Percentiles rank a stretch among this genome's conserved stretches.
Evolutionary conservation across 2,797 vertebrate species (phyloP).

Genomic region (Masticophis lateralis): DNA sequence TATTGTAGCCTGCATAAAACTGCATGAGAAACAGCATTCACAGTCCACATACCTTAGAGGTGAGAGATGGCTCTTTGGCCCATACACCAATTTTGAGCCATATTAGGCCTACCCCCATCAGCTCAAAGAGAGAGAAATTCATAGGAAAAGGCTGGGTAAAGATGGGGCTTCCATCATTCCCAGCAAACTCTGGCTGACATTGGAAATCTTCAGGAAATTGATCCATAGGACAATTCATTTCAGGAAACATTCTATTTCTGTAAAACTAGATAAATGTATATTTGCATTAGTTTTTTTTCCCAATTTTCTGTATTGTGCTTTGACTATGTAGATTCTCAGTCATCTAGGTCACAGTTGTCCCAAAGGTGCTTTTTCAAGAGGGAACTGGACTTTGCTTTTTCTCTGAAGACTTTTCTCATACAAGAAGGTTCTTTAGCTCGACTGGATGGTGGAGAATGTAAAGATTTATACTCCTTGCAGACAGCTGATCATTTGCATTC

Average conservation of each 20-base stretch:
- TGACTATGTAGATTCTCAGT: too few species aligned
- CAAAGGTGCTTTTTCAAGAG: too few species aligned
- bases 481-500: too few species aligned
- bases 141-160: neutral
- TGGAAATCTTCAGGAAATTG: neutral
- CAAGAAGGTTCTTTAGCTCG: too few species aligned
- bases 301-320: neutral
- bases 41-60: neutral
- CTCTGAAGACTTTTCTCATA: too few species aligned
- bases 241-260: neutral
- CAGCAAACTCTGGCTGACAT: neutral
- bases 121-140: neutral
- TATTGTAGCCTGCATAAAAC: neutral
- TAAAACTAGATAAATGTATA: neutral
- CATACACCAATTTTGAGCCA: neutral
- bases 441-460: too few species aligned
- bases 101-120: neutral
- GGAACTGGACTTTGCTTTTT: neutral
- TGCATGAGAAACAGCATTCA: neutral
- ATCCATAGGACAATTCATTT: neutral
- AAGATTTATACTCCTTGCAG: too few species aligned
- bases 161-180: neutral
- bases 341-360: too few species aligned
- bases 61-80: neutral
- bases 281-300: neutral